A percentile compares a stretch with the other conserved stretches of the same genome.
Evolutionary conservation across 2,797 vertebrate species (phyloP).

Genomic region (Anguilla megastoma): DNA sequence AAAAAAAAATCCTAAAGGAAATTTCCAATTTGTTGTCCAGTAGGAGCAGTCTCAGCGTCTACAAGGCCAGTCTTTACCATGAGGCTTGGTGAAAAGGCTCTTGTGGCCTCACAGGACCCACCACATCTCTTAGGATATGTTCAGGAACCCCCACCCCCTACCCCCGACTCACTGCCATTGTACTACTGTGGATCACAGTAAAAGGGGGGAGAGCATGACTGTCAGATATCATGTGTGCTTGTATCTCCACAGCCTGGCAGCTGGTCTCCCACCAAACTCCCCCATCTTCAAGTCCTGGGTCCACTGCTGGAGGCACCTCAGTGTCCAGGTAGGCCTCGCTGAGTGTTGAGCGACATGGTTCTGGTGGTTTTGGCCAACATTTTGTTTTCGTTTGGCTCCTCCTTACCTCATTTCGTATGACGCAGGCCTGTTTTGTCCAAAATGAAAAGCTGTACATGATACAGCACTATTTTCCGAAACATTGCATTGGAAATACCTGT

Average conservation of each 20-base stretch:
- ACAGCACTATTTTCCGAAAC: too few species aligned
- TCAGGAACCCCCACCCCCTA: too few species aligned
- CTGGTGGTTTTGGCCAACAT: too few species aligned
- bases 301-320: conserved; percentile 84
- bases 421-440: neutral
- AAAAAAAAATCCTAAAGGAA: too few species aligned
- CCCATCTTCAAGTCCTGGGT: conserved; percentile 81
- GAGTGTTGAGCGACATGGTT: neutral
- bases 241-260: conserved; percentile 70
- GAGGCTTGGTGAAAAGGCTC: neutral
- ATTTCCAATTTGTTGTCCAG: too few species aligned
- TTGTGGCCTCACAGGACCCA: neutral
- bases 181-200: neutral
- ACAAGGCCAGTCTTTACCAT: neutral
- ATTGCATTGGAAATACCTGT: too few species aligned
- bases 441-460: neutral
- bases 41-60: neutral
- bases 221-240: neutral
- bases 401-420: neutral
- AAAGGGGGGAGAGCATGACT: neutral
- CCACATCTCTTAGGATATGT: neutral
- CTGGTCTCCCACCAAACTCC: conserved; percentile 78
- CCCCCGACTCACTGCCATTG: neutral
- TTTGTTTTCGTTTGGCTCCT: too few species aligned
- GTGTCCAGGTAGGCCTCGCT: conserved; percentile 67